Conservation (phyloP, 2,113 vertebrate genomes). For the Beaufortia kweichowensis region DNA sequence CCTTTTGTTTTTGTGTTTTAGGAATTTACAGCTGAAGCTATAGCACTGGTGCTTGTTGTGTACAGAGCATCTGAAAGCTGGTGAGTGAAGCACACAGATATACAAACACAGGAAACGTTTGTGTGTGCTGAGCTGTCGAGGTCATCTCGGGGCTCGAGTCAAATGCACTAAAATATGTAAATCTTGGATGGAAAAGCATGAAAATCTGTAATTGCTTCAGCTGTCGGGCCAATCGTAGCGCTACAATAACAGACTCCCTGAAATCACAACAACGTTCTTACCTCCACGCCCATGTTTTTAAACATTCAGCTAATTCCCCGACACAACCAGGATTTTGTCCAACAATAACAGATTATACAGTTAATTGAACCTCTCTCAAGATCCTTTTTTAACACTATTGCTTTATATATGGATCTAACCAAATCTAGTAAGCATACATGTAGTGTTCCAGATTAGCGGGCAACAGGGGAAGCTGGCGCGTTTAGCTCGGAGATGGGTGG, state of each 20-base stretch:
- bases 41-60: constrained; percentile 18
- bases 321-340: background rate
- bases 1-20: background rate
- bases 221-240: background rate
- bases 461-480: constrained; percentile 49
- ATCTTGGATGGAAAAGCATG: constrained; percentile 6
- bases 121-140: constrained; percentile 24
- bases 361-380: constrained; percentile 23
- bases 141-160: constrained; percentile 14
- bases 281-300: constrained; percentile 3
- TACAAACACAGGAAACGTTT: constrained; percentile 35
- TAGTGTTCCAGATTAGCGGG: background rate
- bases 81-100: constrained; percentile 22
- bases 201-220: constrained; percentile 12
- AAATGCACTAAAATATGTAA: constrained; percentile 5
- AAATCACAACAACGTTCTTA: constrained; percentile 6
- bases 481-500: constrained; percentile 4
- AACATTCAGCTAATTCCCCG: constrained; percentile 12
- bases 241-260: constrained; percentile 15
- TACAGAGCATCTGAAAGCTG: constrained; percentile 35
- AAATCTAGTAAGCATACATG: background rate
- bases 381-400: constrained; percentile 6
- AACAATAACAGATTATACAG: constrained; percentile 26
- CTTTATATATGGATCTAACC: background rate
- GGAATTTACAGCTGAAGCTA: constrained; percentile 7